Conservation (phyloP, 2,797 vertebrate genomes). For the Etheostoma nigrum region DNA sequence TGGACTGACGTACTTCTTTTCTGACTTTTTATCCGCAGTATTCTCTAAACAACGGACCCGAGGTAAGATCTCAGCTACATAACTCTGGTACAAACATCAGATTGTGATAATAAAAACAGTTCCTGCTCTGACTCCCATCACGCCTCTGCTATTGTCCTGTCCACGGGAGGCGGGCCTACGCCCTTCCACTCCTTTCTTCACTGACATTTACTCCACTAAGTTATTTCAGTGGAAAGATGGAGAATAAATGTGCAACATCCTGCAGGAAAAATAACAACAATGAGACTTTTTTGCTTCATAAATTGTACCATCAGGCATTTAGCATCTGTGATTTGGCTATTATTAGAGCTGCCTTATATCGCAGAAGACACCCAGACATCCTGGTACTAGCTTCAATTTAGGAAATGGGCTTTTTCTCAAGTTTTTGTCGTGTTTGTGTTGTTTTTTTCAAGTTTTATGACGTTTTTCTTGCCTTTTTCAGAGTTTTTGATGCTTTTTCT, state of each 20-base stretch:
- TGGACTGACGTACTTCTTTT: slow-evolving; percentile 15
- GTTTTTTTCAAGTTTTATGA: too few species aligned
- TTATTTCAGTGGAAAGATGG: slow-evolving; percentile 1
- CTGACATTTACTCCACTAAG: slow-evolving; percentile 23
- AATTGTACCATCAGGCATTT: background rate
- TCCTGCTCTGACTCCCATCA: slow-evolving; percentile 11
- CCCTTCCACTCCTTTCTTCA: slow-evolving; percentile 24
- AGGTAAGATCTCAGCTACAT: slow-evolving; percentile 61
- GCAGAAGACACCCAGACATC: too few species aligned
- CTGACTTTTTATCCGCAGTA: slow-evolving; percentile 56
- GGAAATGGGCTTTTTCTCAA: too few species aligned
- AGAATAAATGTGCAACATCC: slow-evolving; percentile 6
- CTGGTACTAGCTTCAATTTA: too few species aligned
- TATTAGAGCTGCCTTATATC: too few species aligned
- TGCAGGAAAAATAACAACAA: slow-evolving; percentile 17
- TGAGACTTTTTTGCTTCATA: background rate
- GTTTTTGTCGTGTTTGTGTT: too few species aligned
- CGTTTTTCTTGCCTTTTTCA: too few species aligned
- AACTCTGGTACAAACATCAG: slow-evolving; percentile 19
- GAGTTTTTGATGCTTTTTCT: too few species aligned
- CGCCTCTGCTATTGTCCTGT: slow-evolving; percentile 40
- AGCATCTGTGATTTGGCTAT: background rate
- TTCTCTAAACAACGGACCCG: slow-evolving; percentile 11
- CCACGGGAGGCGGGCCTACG: slow-evolving; percentile 4
- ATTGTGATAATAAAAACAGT: slow-evolving; percentile 27